Percentiles rank a stretch among this genome's conserved stretches.
phyloP scores from a whole-genome alignment of 2,797 vertebrate species.

The Leucoraja ocellata region DNA sequence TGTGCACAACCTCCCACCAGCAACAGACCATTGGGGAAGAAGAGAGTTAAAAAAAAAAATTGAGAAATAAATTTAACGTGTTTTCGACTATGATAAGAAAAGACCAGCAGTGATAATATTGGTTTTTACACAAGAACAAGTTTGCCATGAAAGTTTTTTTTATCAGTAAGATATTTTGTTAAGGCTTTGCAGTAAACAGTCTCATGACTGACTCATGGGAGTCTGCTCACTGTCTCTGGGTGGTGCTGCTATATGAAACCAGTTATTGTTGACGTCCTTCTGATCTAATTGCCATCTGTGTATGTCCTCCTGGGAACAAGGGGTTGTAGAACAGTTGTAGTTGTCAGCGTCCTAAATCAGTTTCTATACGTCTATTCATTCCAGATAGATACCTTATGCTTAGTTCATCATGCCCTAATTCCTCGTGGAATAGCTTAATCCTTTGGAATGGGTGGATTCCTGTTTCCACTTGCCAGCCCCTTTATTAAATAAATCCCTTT shows the following conservation, averaged over 20 bases:
- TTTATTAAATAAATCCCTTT: slow-evolving; percentile 1
- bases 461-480: slow-evolving; percentile 40
- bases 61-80: slow-evolving; percentile 1
- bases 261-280: slow-evolving; percentile 67
- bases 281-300: slow-evolving; percentile 75
- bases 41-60: not conserved
- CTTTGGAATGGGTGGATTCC: slow-evolving; percentile 42
- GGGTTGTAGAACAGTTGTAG: slow-evolving; percentile 68
- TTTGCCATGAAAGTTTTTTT: slow-evolving; percentile 19
- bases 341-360: slow-evolving; percentile 73
- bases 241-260: slow-evolving; percentile 57
- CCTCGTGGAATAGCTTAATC: slow-evolving; percentile 50
- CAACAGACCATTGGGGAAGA: not conserved
- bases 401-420: slow-evolving; percentile 55
- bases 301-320: slow-evolving; percentile 61
- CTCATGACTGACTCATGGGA: slow-evolving; percentile 14
- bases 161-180: not conserved
- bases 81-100: not conserved
- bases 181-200: slow-evolving; percentile 11
- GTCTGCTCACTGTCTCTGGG: slow-evolving; percentile 28
- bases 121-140: not conserved
- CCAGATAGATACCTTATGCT: slow-evolving; percentile 67
- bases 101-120: not conserved
- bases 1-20: not conserved
- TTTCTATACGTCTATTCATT: slow-evolving; percentile 59